Conservation (phyloP, 1,140 invertebrate genomes). For the Dufourea novaeangliae region DNA sequence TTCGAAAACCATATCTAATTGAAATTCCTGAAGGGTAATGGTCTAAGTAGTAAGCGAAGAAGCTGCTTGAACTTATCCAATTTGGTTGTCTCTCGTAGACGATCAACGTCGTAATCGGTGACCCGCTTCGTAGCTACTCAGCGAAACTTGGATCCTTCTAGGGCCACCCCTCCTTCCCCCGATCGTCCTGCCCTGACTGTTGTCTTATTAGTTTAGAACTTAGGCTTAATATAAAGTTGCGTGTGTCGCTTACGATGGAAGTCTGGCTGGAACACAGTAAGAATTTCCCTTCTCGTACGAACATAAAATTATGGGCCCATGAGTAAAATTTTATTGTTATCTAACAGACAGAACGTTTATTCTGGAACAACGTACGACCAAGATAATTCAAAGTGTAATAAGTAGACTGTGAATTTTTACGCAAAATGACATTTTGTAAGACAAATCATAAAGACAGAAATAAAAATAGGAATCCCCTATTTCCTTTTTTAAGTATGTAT, state of each 20-base stretch:
- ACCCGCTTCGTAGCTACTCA: conserved; percentile 56
- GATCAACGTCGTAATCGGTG: conserved; percentile 67
- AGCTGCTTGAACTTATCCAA: conserved; percentile 65
- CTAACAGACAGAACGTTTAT: no score
- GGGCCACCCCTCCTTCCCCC: conserved; percentile 13
- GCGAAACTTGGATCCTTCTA: conserved; percentile 62
- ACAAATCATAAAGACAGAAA: no score
- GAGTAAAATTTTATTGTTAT: not conserved
- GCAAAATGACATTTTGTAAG: no score
- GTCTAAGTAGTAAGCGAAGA: conserved; percentile 45
- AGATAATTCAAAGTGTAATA: no score
- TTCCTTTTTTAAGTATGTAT: no score
- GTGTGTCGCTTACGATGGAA: conserved; percentile 61
- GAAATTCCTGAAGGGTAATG: conserved; percentile 56
- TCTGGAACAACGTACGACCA: no score
- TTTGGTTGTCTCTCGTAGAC: conserved; percentile 65
- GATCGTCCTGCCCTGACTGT: conserved; percentile 56
- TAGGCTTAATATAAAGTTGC: conserved; percentile 68
- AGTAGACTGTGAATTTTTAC: no score
- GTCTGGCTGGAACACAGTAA: conserved; percentile 37
- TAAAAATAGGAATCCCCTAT: no score
- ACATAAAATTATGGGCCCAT: not conserved
- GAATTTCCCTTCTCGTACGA: conserved; percentile 14
- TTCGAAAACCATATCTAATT: conserved; percentile 41
- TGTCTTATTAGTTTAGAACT: conserved; percentile 74